These are phyloP conservation scores for Zaprionus gabonicus DNA, from an alignment of 1,140 invertebrate genomes.

Conservation along the genomic window DNA sequence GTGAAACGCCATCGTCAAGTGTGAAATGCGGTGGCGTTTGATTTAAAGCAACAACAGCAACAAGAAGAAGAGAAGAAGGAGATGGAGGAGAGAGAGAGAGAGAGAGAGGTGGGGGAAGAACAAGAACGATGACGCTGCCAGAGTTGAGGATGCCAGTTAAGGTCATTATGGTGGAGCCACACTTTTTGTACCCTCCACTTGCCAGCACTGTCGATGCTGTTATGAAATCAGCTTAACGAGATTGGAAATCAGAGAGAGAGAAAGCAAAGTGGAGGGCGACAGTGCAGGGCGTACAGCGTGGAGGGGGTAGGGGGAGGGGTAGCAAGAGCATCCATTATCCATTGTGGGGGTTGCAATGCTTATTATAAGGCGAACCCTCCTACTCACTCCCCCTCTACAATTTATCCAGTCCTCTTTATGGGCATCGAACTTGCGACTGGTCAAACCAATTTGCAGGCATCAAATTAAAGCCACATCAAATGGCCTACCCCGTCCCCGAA, in stretches of 20 bases:
- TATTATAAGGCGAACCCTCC: slow-evolving; percentile 13
- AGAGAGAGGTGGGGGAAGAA: not conserved
- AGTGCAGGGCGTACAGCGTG: not conserved
- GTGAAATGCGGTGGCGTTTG: slow-evolving; percentile 73
- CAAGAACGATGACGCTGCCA: slow-evolving; percentile 25
- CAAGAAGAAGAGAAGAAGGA: not conserved
- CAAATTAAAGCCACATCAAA: slow-evolving; percentile 70
- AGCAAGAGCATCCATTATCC: slow-evolving; percentile 59
- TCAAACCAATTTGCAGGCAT: slow-evolving; percentile 75
- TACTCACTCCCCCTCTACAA: not conserved
- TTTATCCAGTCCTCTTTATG: not conserved
- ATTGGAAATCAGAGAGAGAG: slow-evolving; percentile 76
- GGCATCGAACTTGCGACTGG: slow-evolving; percentile 33
- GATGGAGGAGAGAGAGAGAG: not conserved
- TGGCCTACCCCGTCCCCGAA: slow-evolving; percentile 11
- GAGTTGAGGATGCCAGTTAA: slow-evolving; percentile 39
- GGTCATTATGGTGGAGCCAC: slow-evolving; percentile 29
- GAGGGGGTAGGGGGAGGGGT: not conserved
- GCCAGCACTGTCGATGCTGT: slow-evolving; percentile 53
- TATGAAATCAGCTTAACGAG: slow-evolving; percentile 81
- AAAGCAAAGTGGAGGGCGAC: not conserved
- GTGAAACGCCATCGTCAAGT: slow-evolving; percentile 59
- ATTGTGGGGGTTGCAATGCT: slow-evolving; percentile 52
- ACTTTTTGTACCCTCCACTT: slow-evolving; percentile 8
- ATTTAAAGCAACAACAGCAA: slow-evolving; percentile 72